Evolutionary conservation across 2,797 vertebrate species (phyloP).

Genomic region (Leptoclinus maculatus): DNA sequence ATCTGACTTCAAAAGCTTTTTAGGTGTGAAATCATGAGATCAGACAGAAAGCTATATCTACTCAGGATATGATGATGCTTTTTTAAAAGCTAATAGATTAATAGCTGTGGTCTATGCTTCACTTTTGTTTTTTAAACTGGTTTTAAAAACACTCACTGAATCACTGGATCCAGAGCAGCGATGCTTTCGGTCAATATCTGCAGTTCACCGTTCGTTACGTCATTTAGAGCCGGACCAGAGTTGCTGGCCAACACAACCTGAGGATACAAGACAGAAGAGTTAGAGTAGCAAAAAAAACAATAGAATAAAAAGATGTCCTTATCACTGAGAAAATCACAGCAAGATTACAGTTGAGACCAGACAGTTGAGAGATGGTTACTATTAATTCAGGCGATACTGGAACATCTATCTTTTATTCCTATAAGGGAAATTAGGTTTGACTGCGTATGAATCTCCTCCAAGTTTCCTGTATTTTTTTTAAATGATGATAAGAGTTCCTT

Average conservation of each 20-base stretch:
- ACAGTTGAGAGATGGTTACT: too few species aligned
- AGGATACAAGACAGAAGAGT: neutral
- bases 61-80: neutral
- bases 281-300: neutral
- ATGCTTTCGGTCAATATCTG: constrained; percentile 93
- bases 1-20: neutral
- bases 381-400: neutral
- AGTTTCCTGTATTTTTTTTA: neutral
- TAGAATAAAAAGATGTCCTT: neutral
- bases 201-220: constrained; percentile 95
- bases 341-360: too few species aligned
- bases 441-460: neutral
- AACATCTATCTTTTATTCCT: neutral
- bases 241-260: constrained; percentile 98
- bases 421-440: neutral
- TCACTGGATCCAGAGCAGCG: constrained; percentile 91
- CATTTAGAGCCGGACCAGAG: constrained; percentile 95
- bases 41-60: neutral
- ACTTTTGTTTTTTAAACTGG: too few species aligned
- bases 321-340: neutral
- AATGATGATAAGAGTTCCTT: constrained; percentile 48
- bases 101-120: neutral
- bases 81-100: neutral
- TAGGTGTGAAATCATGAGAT: neutral
- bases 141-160: constrained; percentile 86